Base-by-base conservation (phyloP, 2,797 vertebrate genomes). In the Acanthurus leucopareius region DNA sequence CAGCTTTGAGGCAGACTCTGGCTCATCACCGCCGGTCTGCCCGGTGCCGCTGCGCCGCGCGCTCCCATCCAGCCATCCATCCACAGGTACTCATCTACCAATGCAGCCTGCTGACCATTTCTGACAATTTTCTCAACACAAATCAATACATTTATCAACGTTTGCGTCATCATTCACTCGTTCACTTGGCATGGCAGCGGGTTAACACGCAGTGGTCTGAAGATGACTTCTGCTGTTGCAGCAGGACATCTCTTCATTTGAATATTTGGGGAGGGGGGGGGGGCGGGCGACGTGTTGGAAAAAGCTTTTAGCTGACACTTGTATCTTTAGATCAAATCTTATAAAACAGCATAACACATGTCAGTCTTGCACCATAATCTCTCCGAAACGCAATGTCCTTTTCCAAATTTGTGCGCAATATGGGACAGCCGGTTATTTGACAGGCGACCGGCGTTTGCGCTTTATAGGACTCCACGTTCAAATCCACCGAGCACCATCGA, bases 191-290 rank as follows among this genome's bases (percentile, higher is more conserved):
- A 32, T 59, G 63, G 10, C 79, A 73, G 73, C 60, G 20, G 71
- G 69, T 82, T 76, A 68, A 86, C 71, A n/a, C 73, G 68, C 86
- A 79, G 71, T 16, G 53, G 64, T 84, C 75, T 71, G 77, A 75
- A 58, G 88, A 86, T 82, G 87, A 84, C 79, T 89, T 88, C 80
- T 83, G 88, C 84, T 79, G 83, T 88, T 92, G 90, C 92, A 87
- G 89, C 91, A 91, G 84, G 86, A 85, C 77, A 77, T 77, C 54
- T 73, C 87, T 80, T 84, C 86, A 84, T 93, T 88, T 85, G 77
- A 92, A 91, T 88, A 88, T 87, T 6, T 74, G 28, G 28, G 28
- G 25, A 25, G 57, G 52, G 57, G 70, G 69, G 52, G 67, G 80
- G 60, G 57, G n/a, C 61, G 52, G 7, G 51, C 58, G 73, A 83